phyloP scores from a whole-genome alignment of 2,797 vertebrate species.

The Caiman crocodilus region DNA sequence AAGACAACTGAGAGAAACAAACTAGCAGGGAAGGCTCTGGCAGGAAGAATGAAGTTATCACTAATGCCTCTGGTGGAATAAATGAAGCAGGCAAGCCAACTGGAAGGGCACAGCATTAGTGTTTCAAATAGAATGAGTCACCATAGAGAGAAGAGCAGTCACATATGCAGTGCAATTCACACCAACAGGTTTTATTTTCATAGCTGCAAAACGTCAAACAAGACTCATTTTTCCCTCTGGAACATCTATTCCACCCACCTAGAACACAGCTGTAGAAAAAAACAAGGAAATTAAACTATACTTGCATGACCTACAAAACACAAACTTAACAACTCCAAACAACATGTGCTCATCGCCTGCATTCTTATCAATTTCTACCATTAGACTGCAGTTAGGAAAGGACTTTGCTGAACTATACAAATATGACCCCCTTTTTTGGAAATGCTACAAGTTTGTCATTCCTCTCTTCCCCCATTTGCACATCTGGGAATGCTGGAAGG shows the following conservation, averaged over 20 bases:
- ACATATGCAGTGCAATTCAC: neutral
- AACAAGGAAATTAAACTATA: neutral
- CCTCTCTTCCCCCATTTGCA: neutral
- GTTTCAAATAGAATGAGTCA: neutral
- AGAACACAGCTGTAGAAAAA: neutral
- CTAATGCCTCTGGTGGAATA: neutral
- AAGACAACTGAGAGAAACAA: neutral
- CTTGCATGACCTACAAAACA: neutral
- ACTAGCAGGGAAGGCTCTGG: neutral
- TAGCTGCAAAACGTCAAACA: neutral
- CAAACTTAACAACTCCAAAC: neutral
- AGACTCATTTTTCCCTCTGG: neutral
- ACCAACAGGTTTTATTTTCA: neutral
- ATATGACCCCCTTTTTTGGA: neutral
- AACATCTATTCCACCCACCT: neutral
- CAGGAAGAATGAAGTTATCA: neutral
- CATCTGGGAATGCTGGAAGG: neutral
- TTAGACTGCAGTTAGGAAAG: fast-evolving
- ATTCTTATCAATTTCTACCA: neutral
- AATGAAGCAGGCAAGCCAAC: neutral
- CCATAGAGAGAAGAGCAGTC: neutral
- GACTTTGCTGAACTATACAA: neutral
- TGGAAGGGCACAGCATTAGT: neutral
- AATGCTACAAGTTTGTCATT: neutral
- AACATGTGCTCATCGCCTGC: fast-evolving